These are phyloP conservation scores for Julus scandinavius DNA, from an alignment of 2,888 invertebrate genomes.

Conservation along the genomic window DNA sequence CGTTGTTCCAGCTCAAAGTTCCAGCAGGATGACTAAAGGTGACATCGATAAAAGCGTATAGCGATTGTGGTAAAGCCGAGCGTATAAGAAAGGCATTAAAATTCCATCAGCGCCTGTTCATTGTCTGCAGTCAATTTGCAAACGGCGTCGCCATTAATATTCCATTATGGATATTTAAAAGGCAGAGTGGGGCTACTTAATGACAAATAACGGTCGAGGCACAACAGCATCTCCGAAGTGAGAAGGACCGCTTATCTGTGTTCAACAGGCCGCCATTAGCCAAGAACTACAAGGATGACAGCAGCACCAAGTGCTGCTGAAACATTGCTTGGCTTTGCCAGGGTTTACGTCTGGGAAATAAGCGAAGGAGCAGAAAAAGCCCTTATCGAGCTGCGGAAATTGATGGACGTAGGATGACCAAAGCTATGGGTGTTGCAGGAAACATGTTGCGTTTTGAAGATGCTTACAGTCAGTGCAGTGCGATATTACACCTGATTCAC, in stretches of 20 bases:
- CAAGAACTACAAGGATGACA: no score
- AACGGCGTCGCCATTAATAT: conserved; percentile 18
- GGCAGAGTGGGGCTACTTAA: conserved; percentile 18
- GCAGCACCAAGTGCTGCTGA: no score
- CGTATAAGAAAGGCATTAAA: conserved; percentile 11
- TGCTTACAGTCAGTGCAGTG: no score
- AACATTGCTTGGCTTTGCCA: no score
- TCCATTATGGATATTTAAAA: conserved; percentile 9
- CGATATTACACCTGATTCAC: no score
- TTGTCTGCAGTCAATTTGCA: neutral
- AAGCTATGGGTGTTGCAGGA: no score
- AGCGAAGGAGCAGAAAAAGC: no score
- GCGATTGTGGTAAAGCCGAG: conserved; percentile 18
- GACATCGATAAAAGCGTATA: conserved; percentile 1
- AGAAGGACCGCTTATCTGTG: neutral
- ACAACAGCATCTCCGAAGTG: neutral
- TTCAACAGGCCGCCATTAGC: conserved; percentile 18
- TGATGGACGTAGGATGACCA: no score
- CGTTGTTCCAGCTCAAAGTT: neutral
- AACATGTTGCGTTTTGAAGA: no score
- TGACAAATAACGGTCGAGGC: conserved; percentile 18
- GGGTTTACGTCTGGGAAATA: no score
- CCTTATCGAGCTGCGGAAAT: no score
- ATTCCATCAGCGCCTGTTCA: neutral
- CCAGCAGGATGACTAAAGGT: neutral